Evolutionary conservation across 2,797 vertebrate genomes (phyloP), one percentile per base, ranked within the genome.

Genomic region (Chrysocyon brachyurus): DNA sequence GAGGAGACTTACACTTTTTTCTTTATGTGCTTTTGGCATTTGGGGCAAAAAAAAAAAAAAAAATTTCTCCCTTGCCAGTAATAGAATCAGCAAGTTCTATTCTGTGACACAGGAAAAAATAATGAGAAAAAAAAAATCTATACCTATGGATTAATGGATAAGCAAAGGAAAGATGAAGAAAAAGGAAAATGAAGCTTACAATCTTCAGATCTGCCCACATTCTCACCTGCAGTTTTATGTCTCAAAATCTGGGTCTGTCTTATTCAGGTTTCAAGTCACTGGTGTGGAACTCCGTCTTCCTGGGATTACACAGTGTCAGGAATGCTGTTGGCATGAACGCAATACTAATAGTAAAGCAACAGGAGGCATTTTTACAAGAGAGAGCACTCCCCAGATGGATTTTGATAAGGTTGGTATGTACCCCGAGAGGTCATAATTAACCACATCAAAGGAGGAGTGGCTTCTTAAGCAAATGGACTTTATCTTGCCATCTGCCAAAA

Each of bases 381-480:
- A 72, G 54, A 90, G 86, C 82, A 83, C 59, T 88, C 17, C 87
- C 77, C 61, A 97, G 93, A 96, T 96, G 70, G 91, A 68, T 95
- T 95, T 91, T 91, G 97, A 98, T 98, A 98, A 98, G 36, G 59
- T 28, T 78, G 94, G 90, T 91, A 96, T 97, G 91, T 54, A 33
- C 90, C 90, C 96, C 49, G 36, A 83, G 92, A 98, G 93, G 94
- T 96, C 97, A 84, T 97, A 97, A 97, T 98, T 97, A 97, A 88
- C 96, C 94, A 97, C 97, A 98, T 97, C 96, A 96, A 97, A 97
- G 96, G 88, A 96, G 92, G 94, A 96, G 94, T 98, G 97, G 82
- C 95, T 96, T 96, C 87, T 92, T 91, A 91, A 96, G 95, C 97
- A 97, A 97, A 94, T 89, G 85, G 73, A 83, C 81, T 97, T 93